Evolutionary conservation across 2,888 invertebrate genomes (phyloP).

Genomic region (Eristalis tenax): DNA sequence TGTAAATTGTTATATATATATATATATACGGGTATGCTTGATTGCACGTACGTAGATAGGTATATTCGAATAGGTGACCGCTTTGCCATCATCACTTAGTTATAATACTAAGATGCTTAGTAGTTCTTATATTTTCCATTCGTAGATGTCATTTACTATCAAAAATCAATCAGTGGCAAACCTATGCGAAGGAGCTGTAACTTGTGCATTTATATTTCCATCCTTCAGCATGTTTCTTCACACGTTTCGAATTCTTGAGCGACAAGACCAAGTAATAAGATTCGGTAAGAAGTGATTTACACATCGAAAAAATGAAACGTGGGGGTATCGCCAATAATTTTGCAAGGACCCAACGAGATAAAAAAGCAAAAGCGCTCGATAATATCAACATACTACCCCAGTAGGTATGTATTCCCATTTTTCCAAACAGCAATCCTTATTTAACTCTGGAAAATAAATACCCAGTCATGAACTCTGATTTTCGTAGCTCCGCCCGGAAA

Average conservation of each 20-base stretch:
- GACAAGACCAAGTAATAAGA: not conserved
- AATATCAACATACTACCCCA: conserved; percentile 15
- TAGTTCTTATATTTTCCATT: too few species aligned
- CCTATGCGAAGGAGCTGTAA: not conserved
- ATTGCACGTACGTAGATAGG: not conserved
- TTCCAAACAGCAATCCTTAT: conserved; percentile 59
- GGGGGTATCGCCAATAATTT: not conserved
- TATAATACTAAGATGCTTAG: not conserved
- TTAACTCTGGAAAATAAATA: conserved; percentile 67
- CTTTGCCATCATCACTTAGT: not conserved
- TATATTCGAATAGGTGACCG: not conserved
- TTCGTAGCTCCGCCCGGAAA: conserved; percentile 61
- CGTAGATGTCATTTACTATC: too few species aligned
- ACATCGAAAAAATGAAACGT: not conserved
- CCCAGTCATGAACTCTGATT: conserved; percentile 72
- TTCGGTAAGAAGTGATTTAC: not conserved
- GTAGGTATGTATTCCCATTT: conserved; percentile 37
- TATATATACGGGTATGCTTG: not conserved
- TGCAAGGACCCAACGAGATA: not conserved
- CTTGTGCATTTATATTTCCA: not conserved
- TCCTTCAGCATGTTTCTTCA: not conserved
- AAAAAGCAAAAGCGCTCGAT: conserved; percentile 14
- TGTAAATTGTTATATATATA: not conserved
- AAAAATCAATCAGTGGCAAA: not conserved
- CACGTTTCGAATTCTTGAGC: not conserved